Base-by-base conservation (phyloP, 53 echinoderm and acorn worm genomes). In the Pentamera pediparva region DNA sequence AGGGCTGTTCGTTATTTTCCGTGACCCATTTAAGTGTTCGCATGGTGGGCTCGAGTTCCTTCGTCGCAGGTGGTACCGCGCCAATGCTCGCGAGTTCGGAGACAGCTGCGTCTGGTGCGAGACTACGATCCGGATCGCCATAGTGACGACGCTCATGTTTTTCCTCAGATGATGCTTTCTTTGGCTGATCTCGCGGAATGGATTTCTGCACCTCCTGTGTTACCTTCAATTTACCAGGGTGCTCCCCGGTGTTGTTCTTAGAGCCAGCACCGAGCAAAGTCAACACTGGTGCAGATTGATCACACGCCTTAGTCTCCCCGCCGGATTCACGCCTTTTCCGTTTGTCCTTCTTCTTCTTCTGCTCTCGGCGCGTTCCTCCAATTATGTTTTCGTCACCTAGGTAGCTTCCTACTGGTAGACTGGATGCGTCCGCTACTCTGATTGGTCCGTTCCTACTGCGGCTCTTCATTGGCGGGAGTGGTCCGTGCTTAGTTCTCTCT, bases 381-480 rank as follows among this genome's bases (percentile, higher is more conserved):
- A 67, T 43, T 40, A 67, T 67, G 4, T n/a, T 29, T 43, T 67
- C 67, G 67, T 67, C 67, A 21, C 67, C 67, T 43, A 67, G 18
- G 39, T 67, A 67, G 17, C 67, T 67, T 17, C 67, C 67, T 15
- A 67, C 26, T 25, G 67, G 67, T 24, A 67, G 26, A 67, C 45
- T 67, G 4, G 73, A 25, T n/a, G 56, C 50, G 37, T 28, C 13
- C 17, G 53, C 70, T 17, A 39, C 59, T 24, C 67, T 56, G 36
- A 89, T 85, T 18, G 89, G 89, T 38, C 89, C 89, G 47, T 81
- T 84, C 33, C 74, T 74, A 69, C 84, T 85, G 12, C 81, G 60
- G 11, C 58, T 26, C 69, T 65, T 69, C 67, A 89, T 81, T 20
- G 89, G 89, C 59, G 89, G 81, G 6, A 89, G 85, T 10, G 67